Percentiles rank a stretch among this genome's conserved stretches.
phyloP scores from a whole-genome alignment of 1,140 invertebrate genomes.

The Drosophila orena region DNA sequence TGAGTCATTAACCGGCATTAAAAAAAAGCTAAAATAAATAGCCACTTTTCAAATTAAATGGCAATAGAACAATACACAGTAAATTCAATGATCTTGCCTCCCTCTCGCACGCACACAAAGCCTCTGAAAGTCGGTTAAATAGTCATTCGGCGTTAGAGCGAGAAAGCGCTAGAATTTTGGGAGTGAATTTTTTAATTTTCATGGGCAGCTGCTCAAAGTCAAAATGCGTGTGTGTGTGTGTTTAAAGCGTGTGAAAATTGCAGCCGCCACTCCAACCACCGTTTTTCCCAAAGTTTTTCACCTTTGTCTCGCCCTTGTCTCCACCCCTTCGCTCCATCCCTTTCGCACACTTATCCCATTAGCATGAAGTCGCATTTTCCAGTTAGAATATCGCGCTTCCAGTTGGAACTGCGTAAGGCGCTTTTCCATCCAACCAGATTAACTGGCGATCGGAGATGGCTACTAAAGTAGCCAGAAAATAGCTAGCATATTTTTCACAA shows the following conservation, averaged over 20 bases:
- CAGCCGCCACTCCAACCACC: slow-evolving; percentile 68
- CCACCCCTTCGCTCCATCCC: slow-evolving; percentile 6
- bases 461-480: neutral
- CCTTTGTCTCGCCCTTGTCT: slow-evolving; percentile 62
- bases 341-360: slow-evolving; percentile 56
- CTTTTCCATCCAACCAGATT: slow-evolving; percentile 16
- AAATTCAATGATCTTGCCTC: neutral
- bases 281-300: slow-evolving; percentile 71
- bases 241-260: slow-evolving; percentile 75
- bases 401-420: slow-evolving; percentile 27
- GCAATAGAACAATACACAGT: slow-evolving; percentile 3
- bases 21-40: slow-evolving; percentile 21
- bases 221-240: slow-evolving; percentile 26
- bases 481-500: neutral
- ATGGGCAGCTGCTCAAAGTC: slow-evolving; percentile 43
- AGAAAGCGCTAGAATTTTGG: slow-evolving; percentile 8
- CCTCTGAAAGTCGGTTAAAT: slow-evolving; percentile 23
- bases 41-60: slow-evolving; percentile 11
- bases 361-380: slow-evolving; percentile 70
- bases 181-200: slow-evolving; percentile 19
- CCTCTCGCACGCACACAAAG: slow-evolving; percentile 5
- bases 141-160: slow-evolving; percentile 21
- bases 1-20: slow-evolving; percentile 80
- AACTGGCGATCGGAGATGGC: slow-evolving; percentile 14
- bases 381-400: slow-evolving; percentile 49